Evolutionary conservation across 2,113 vertebrate genomes (phyloP), one percentile per base, ranked within the genome.

Genomic region (Oophaga pumilio): DNA sequence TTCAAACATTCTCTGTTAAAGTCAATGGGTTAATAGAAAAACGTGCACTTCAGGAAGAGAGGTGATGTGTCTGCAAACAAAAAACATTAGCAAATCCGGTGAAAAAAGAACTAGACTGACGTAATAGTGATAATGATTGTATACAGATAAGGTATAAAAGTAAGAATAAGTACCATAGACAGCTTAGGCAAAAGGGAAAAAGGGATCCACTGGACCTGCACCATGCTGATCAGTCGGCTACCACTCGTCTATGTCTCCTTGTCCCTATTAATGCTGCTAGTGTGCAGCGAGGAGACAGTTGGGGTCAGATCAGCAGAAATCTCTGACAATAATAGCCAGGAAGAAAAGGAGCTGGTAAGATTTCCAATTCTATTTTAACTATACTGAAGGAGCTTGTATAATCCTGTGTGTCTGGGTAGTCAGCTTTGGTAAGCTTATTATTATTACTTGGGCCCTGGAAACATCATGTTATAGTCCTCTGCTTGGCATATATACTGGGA

Each of bases 281-380:
- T 87, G 6, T 82, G 60, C 50, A 91, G 90, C 6, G 89, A 93
- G 9, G 90, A 93, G 22, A 81, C 90, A 2, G 71, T 91, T 0
- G 90, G 91, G 76, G 78, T 90, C 73, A 90, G 91, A 24, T 91
- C 91, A 1, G 73, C 33, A n/a, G 91, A 90, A n/a, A 89, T 87
- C 74, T 49, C 89, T 52, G 76, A 89, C 43, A 85, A 89, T 53
- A 92, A 91, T 52, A 91, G 91, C 18, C 93, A 91, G 52, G 92
- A 92, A 57, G 92, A 93, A 76, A 92, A 91, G 74, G 93, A 92
- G 26, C 89, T 93, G 92, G 93, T 93, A 86, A 92, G 84, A 4
- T 12, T 53, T 43, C n/a, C 0, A n/a, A 14, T 74, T 49, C 24
- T 26, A 56, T 22, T 22, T 2, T 60, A 6, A 24, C 18, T 60